Base-by-base conservation (phyloP, 2,797 vertebrate species). In the Phoebastria nigripes region DNA sequence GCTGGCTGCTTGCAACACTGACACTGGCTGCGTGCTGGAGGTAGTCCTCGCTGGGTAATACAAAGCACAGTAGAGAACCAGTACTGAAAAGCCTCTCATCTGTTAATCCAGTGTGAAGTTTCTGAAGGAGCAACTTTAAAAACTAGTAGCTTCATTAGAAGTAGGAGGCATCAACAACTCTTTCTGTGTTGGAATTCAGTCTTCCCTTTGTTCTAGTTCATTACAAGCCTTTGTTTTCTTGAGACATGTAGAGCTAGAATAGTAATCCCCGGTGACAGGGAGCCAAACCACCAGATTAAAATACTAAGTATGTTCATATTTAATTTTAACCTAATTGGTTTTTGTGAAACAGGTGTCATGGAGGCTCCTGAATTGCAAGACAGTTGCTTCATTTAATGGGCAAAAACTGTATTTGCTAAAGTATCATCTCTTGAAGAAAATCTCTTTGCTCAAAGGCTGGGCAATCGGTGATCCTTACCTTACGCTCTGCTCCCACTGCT, bases 1-100 rank as follows among this genome's bases (percentile, higher is more conserved):
- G 14, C 11, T 88, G 92, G 66, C 37, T 78, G 84, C 58, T 77
- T 20, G 81, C 61, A 8, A 35, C 29, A 33, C 24, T 3, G 12
- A 9, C 11, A 2, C n/a, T 58, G 12, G 26, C 51, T 41, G 67
- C 0, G 0, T 47, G n/a, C 81, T 66, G 19, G 33, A 37, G 31
- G 11, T 12, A 26, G 15, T 35, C 82, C 0, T 28, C 3, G 0
- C 25, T 12, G 63, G 3, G 26, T 29, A 9, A 28, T 14, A 2
- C 12, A 12, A 10, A 73, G 47, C 29, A 31, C 1, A 1, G 12
- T 3, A 16, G 47, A 71, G 59, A 83, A 70, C 24, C 12, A 6
- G 9, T 15, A 10, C 26, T 25, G 52, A 63, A 41, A 71, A 61
- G 41, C 6, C 39, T 73, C 33, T 52, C 55, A 63, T 42, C 61